Evolutionary conservation across 2,113 vertebrate genomes (phyloP), one percentile per base, ranked within the genome.

Genomic region (Tricholaema leucomelas): DNA sequence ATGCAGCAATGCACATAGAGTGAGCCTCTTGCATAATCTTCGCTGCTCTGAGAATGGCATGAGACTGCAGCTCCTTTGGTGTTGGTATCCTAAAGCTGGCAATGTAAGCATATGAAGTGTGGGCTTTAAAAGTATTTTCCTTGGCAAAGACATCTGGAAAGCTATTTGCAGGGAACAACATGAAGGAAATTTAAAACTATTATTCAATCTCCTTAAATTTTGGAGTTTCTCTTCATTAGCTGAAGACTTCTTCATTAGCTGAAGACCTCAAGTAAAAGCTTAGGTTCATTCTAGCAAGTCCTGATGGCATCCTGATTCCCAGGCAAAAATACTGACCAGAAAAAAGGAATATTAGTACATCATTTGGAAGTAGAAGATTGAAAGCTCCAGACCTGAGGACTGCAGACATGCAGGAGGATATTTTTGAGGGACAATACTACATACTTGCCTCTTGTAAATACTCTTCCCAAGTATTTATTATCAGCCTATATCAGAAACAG

Each of bases 61-160:
- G 24, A 25, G 10, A 59, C 18, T 1, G 1, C 64, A 83, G 44
- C 15, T 81, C 60, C 48, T 54, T 40, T 0, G 0, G 30, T 24
- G 31, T 4, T 1, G 4, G 5, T 70, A 46, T 9, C 54, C 56
- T 52, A 0, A 1, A 50, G 8, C 21, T 84, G 48, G 33, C 33
- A 78, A 63, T 0, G 0, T 8, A 15, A 35, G 42, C 0, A 0
- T 17, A 31, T 15, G 19, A 52, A 81, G 5, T 10, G 5, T 46
- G 36, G 8, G 3, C 21, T 86, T 44, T 23, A 27, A 74, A 91
- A 81, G 5, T 2, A 0, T 46, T 67, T 67, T 8, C 9, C 11
- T 46, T n/a, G 6, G 8, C 33, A 35, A 44, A 61, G 24, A 10
- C 58, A 11, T 31, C 46, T 50, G 35, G 46, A 61, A 84, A 71